Evolutionary conservation across 92 coral and sea anemone species (phyloP), one percentile per base, ranked within the genome.

Genomic region (Zoanthus sociatus): DNA sequence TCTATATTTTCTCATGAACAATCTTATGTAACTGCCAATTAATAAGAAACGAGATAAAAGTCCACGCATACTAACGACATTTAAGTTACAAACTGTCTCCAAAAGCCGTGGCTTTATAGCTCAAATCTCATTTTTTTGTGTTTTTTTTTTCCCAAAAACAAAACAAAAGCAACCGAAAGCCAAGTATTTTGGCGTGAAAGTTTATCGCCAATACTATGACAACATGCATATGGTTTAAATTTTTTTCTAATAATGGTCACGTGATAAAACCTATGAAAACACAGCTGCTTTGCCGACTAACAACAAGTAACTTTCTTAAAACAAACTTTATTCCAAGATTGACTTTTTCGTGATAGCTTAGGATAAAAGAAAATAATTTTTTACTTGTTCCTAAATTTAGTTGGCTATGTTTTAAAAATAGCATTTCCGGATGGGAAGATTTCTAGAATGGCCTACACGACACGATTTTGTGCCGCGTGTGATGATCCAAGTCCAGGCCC

Each of bases 401-500:
- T 63, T 63, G 20, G n/a, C 30, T 63, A 63, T 18, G 7, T 18
- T 63, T 63, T 15, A n/a, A 61, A 16, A 53, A 44, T 9, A 44
- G 13, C 11, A 5, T 33, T 42, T 15, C 18, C 31, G 15, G 10
- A 0, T 45, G 60, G 51, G 47, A 17, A 4, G 15, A 10, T 5
- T 18, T 16, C 4, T 66, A 77, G 46, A 67, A 83, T 89, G 91
- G 88, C 88, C 54, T 84, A 76, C 14, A 84, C 91, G 0, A 32
- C 75, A 5, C 67, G 92, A 74, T 4, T 91, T 3, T 97, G 99
- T 81, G 98, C 55, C 0, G 95, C 98, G 7, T 97, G 99, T 56
- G 90, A 84, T 31, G 78, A 92, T 3, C 99, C 99, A 0, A 97
- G 97, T 71, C 98, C 99, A 0, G 99, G 99, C 0, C 99, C 99